Conservation (phyloP, 2,797 vertebrate species). For the Serranus cabrilla region DNA sequence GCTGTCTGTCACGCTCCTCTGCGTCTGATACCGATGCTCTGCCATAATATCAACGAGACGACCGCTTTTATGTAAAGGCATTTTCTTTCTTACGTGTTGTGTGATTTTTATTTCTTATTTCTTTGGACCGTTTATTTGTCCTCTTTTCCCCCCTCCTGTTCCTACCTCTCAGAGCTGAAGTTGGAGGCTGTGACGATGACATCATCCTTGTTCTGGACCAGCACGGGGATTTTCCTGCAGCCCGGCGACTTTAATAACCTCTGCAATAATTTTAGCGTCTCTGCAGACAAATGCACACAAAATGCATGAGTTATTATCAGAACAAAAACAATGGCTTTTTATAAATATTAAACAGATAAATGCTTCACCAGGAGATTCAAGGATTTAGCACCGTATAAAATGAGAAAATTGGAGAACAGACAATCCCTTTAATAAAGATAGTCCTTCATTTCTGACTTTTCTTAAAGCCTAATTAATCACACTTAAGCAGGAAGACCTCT, state of each 20-base stretch:
- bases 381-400: background rate
- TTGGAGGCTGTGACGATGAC: slow-evolving; percentile 98
- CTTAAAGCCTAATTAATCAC: slow-evolving; percentile 5
- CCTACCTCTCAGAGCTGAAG: slow-evolving; percentile 98
- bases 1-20: no score
- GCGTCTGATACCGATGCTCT: no score
- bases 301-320: background rate
- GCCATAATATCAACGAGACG: background rate
- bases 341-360: background rate
- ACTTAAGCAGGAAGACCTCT: background rate
- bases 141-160: no score
- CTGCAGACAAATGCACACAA: slow-evolving; percentile 70
- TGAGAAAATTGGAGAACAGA: background rate
- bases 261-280: slow-evolving; percentile 96
- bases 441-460: background rate
- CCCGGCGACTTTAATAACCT: slow-evolving; percentile 97
- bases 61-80: background rate
- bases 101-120: background rate
- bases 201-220: slow-evolving; percentile 98
- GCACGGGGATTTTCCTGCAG: slow-evolving; percentile 97
- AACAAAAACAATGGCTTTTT: slow-evolving; percentile 2
- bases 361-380: background rate
- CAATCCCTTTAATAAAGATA: background rate
- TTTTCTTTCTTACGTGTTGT: background rate
- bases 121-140: background rate